Percentiles rank a stretch among this genome's conserved stretches.
Evolutionary conservation across 2,888 invertebrate species (phyloP).

Genomic region (Ormia ochracea): DNA sequence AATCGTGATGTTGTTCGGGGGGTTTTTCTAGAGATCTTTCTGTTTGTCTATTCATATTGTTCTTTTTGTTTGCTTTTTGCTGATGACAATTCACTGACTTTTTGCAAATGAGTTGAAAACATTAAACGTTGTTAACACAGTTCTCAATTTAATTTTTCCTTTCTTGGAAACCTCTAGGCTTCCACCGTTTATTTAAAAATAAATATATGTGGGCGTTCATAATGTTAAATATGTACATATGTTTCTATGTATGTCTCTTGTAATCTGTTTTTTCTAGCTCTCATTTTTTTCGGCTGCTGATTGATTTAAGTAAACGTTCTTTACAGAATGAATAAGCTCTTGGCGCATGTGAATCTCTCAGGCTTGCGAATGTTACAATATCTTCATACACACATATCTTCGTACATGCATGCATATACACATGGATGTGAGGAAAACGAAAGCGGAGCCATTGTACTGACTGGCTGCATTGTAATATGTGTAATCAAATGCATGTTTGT

Average conservation of each 20-base stretch:
- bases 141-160: constrained; percentile 22
- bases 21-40: neutral
- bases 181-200: constrained; percentile 29
- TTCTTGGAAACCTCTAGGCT: constrained; percentile 8
- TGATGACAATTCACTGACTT: constrained; percentile 41
- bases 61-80: constrained; percentile 14
- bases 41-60: neutral
- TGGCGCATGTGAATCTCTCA: too few relatives aligned
- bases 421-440: too few relatives aligned
- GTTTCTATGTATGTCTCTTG: constrained; percentile 15
- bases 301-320: too few relatives aligned
- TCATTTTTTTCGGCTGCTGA: neutral
- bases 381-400: too few relatives aligned
- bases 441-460: too few relatives aligned
- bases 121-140: constrained; percentile 33
- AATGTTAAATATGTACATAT: constrained; percentile 13
- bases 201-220: constrained; percentile 41
- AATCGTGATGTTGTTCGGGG: constrained; percentile 51
- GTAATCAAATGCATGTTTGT: too few relatives aligned
- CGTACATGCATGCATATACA: too few relatives aligned
- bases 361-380: too few relatives aligned
- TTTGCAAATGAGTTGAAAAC: constrained; percentile 15
- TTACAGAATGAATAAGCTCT: too few relatives aligned
- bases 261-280: neutral
- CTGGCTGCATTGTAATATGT: too few relatives aligned